Evolutionary conservation across 2,888 invertebrate genomes (phyloP).

Genomic region (Odontomyia ornata): DNA sequence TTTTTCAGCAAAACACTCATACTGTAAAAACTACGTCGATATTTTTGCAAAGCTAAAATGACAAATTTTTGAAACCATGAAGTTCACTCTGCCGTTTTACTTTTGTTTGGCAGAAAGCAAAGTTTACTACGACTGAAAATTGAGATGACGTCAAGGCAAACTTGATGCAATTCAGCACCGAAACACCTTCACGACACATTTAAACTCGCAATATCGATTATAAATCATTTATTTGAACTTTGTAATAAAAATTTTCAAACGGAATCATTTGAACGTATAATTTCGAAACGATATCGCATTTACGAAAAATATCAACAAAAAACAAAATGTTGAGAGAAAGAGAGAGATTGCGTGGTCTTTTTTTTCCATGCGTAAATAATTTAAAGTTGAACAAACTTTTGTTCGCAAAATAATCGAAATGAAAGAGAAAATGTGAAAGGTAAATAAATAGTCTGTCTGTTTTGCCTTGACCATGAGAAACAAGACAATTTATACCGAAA

Average conservation of each 20-base stretch:
- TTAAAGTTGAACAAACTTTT: not conserved
- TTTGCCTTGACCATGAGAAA: conserved; percentile 14
- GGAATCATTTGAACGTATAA: conserved; percentile 22
- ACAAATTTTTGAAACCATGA: not conserved
- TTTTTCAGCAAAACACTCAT: conserved; percentile 14
- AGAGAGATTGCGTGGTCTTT: conserved; percentile 6
- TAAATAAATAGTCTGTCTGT: conserved; percentile 12
- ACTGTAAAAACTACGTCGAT: not conserved
- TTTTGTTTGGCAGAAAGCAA: not conserved
- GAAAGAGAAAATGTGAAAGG: not conserved
- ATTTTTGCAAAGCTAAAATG: not conserved
- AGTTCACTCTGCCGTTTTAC: not conserved
- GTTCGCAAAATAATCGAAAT: not conserved
- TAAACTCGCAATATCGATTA: conserved; percentile 19
- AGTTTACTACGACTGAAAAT: not conserved
- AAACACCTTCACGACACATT: not conserved
- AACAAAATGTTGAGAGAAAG: not conserved
- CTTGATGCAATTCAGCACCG: too few relatives aligned
- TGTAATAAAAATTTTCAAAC: conserved; percentile 34
- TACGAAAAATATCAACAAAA: conserved; percentile 13
- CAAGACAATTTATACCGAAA: conserved; percentile 32
- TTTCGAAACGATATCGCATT: conserved; percentile 12
- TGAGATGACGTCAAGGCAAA: too few relatives aligned
- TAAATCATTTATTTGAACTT: conserved; percentile 43
- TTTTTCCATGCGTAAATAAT: conserved; percentile 7